phyloP scores from a whole-genome alignment of 2,888 invertebrate species.

The Pherbina coryleti region DNA sequence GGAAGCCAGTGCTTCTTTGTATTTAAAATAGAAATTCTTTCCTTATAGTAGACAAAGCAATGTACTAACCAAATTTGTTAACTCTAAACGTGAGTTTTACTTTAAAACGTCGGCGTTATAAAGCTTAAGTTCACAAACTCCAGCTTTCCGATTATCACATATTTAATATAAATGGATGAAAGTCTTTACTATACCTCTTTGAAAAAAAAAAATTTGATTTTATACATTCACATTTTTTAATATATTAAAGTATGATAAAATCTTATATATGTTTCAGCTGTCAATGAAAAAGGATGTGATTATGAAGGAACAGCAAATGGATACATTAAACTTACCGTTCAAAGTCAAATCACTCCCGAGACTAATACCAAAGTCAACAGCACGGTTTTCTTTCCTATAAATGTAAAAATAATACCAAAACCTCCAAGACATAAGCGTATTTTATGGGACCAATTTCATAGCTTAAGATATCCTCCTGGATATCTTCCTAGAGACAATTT shows the following conservation, averaged over 20 bases:
- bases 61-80: too few species aligned
- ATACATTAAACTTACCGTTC: constrained; percentile 84
- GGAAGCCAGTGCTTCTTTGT: too few species aligned
- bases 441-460: constrained; percentile 98
- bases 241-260: not conserved
- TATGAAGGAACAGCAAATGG: constrained; percentile 88
- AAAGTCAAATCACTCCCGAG: constrained; percentile 78
- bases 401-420: constrained; percentile 90
- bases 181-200: too few species aligned
- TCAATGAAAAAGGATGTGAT: constrained; percentile 75
- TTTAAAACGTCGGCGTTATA: too few species aligned
- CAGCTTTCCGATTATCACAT: too few species aligned
- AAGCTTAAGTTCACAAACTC: too few species aligned
- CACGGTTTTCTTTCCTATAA: constrained; percentile 70
- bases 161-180: too few species aligned
- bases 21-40: too few species aligned
- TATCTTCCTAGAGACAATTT: constrained; percentile 96
- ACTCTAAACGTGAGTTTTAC: too few species aligned
- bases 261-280: constrained; percentile 66
- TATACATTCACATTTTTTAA: not conserved
- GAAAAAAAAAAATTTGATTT: too few species aligned
- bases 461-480: constrained; percentile 94
- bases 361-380: constrained; percentile 73
- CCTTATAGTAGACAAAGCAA: too few species aligned
- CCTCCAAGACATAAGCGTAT: constrained; percentile 91